Evolutionary conservation across 2,888 invertebrate genomes (phyloP).

Genomic region (Cheilosia impressa): DNA sequence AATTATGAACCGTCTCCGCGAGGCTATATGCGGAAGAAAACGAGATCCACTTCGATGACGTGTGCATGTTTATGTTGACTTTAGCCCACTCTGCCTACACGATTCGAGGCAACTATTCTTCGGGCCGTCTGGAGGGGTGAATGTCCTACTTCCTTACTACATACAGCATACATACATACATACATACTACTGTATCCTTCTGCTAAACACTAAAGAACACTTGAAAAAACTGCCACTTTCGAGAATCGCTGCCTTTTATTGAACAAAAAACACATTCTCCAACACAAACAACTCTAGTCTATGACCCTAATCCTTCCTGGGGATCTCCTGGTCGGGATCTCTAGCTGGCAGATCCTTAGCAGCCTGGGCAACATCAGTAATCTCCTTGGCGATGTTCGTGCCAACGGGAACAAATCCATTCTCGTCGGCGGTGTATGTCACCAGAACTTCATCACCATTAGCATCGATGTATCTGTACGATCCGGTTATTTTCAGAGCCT

Average conservation of each 20-base stretch:
- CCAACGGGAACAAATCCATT: constrained; percentile 82
- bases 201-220: no score
- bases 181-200: background rate
- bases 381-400: constrained; percentile 79
- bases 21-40: no score
- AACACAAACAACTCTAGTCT: background rate
- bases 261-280: constrained; percentile 19
- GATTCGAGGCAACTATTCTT: no score
- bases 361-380: constrained; percentile 80
- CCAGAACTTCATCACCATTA: constrained; percentile 80
- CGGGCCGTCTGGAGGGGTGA: no score
- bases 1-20: no score
- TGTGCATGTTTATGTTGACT: no score
- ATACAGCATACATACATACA: background rate
- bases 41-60: no score
- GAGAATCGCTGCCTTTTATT: constrained; percentile 12
- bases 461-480: constrained; percentile 81
- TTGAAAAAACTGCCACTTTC: background rate
- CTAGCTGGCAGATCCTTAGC: constrained; percentile 64
- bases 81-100: no score
- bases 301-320: background rate
- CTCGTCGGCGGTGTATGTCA: constrained; percentile 82
- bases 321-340: constrained; percentile 1
- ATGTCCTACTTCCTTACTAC: no score
- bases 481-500: constrained; percentile 80